Evolutionary conservation across 2,113 vertebrate species (phyloP), one percentile per base, ranked within the genome.

Genomic region (Setophaga coronata): DNA sequence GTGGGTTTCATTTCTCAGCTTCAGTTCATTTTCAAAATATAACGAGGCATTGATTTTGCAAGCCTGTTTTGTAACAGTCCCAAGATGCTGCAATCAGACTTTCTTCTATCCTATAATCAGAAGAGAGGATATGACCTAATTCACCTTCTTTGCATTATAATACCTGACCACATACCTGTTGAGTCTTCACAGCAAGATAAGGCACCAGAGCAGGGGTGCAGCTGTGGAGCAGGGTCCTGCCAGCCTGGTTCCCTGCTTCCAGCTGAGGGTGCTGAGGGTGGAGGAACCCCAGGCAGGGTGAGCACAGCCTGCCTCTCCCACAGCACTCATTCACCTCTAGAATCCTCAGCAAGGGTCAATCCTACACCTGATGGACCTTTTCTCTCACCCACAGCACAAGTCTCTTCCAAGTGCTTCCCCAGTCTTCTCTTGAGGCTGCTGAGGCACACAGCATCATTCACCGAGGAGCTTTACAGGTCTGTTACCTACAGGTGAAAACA

Each of bases 81-180:
- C 82, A 71, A 93, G 95, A 72, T 10, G 12, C 80, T 40, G 43
- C 17, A 90, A 90, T 96, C 93, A 92, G 80, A 40, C 0, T 0
- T 61, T 87, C 64, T 93, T 92, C 77, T 80, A 45, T 48, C 43
- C 42, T 67, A 57, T 79, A 96, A 97, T 91, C 89, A 92, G 91
- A 87, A 57, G 66, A 94, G 45, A 89, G 81, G 93, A 89, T 82
- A 82, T 71, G 73, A 76, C 57, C 81, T 90, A 95, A 85, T 85
- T 93, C 78, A 76, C 8, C 40, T 57, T 47, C 73, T 87, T 79
- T 90, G 78, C 82, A 79, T 94, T 71, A 36, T 56, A 50, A 40
- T 82, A 90, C 82, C 90, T 96, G 82, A 90, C 78, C 73, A 69
- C 84, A 26, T 29, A 71, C 40, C 65, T 72, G 18, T 31, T 91